These are phyloP conservation scores for Crocuta crocuta DNA, from an alignment of 2,113 vertebrate species.

Conservation along the genomic window DNA sequence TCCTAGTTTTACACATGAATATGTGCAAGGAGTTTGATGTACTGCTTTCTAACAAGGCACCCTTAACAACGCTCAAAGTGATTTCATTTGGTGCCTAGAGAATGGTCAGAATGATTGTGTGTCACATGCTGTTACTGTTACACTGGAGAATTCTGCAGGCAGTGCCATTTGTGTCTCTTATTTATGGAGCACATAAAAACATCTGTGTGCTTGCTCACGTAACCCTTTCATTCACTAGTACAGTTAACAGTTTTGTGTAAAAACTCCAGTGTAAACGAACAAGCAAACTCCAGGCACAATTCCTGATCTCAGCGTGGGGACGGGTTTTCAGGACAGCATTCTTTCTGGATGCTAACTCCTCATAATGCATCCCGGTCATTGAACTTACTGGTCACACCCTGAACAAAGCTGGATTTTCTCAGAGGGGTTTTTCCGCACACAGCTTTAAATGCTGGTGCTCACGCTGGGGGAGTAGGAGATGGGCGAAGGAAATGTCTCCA, in stretches of 20 bases:
- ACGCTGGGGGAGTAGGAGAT: rapidly evolving
- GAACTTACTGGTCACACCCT: neutral
- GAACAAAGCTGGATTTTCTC: neutral
- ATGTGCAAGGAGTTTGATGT: neutral
- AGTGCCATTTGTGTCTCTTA: neutral
- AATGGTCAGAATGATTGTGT: neutral
- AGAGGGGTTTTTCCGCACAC: neutral
- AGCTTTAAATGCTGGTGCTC: neutral
- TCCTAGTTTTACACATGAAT: neutral
- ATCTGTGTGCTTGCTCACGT: rapidly evolving
- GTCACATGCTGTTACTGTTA: neutral
- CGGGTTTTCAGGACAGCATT: rapidly evolving
- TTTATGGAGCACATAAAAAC: neutral
- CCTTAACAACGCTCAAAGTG: no score
- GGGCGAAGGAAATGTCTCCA: rapidly evolving
- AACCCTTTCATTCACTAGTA: rapidly evolving
- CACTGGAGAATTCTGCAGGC: neutral
- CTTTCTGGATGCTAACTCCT: neutral
- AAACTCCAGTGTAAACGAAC: no score
- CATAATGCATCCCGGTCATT: no score
- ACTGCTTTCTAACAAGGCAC: neutral
- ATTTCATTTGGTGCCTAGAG: neutral
- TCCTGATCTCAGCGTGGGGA: no score
- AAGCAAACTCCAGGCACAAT: rapidly evolving
- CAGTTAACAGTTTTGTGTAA: neutral